phyloP scores from a whole-genome alignment of 2,113 vertebrate genomes.

The Bagarius yarrelli region DNA sequence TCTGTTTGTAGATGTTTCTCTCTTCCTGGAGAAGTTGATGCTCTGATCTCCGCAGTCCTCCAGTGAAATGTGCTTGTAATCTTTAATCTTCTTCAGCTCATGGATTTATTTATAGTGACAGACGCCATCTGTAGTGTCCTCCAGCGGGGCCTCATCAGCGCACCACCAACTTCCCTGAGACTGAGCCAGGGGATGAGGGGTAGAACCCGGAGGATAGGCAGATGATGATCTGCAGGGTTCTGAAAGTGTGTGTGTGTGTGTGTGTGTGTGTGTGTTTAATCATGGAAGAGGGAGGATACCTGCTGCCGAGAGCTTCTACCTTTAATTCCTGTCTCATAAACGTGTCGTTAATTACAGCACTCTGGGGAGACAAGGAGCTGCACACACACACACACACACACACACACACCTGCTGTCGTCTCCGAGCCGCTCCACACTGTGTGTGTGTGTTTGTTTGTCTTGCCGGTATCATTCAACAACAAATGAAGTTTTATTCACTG shows the following conservation, averaged over 20 bases:
- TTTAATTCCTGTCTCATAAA: conserved; percentile 62
- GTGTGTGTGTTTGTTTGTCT: not conserved
- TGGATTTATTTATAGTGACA: conserved; percentile 76
- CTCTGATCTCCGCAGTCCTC: conserved; percentile 69
- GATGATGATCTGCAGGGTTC: not conserved
- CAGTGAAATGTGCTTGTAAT: conserved; percentile 73
- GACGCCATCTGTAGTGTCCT: conserved; percentile 68
- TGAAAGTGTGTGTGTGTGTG: not conserved
- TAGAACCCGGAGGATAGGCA: not conserved
- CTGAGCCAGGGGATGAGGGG: not conserved
- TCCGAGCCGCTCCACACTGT: too few relatives aligned
- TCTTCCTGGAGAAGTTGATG: conserved; percentile 57
- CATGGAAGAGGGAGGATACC: conserved; percentile 27
- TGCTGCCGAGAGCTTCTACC: conserved; percentile 40
- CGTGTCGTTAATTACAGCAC: conserved; percentile 53
- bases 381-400: conserved; percentile 3
- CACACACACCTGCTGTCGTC: conserved; percentile 13
- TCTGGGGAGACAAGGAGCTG: conserved; percentile 40
- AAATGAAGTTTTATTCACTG: not conserved
- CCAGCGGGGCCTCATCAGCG: not conserved
- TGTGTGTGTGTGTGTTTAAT: not conserved
- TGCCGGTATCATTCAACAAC: not conserved
- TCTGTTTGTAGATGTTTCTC: conserved; percentile 60
- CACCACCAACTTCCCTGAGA: not conserved
- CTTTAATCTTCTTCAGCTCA: conserved; percentile 70